Base-by-base conservation (phyloP, 2,113 vertebrate genomes). In the Corythornis cristatus region DNA sequence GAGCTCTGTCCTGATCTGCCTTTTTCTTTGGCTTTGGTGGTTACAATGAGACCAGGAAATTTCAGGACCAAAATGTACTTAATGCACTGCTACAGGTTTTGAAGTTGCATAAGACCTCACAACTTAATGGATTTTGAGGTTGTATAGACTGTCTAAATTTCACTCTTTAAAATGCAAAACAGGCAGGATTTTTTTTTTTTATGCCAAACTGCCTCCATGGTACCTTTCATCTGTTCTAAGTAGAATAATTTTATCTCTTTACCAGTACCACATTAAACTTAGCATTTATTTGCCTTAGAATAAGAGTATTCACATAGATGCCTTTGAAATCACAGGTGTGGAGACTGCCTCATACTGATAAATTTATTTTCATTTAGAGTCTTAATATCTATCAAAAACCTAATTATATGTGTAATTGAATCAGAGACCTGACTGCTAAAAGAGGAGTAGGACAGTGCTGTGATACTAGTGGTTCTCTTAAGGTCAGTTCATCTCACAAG, bases 41-140 rank as follows among this genome's bases (percentile, higher is more conserved):
- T 73, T 70, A 53, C 8, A 48, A 26, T 31, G 8, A 78, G 8
- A 80, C 16, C 19, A 40, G 79, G 64, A 83, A 54, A 51, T 58
- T 57, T 62, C 60, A 51, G 11, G 6, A 28, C 43, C 16, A 37
- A 77, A 83, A 51, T 42, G 2, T 51, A 40, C 0, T 0, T 80
- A 28, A 77, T 25, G 10, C 11, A 11, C 28, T 33, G 19, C 54
- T 57, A 43, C 1, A n/a, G 28, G 37, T 70, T 74, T 83, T 74
- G 46, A 92, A 86, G 33, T 43, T 71, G 14, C 21, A 71, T 83
- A 40, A 62, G 83, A 76, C 5, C n/a, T 70, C 1, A 6, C 16
- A 61, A 8, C 3, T 28, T 61, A 65, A 45, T 68, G 14, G 7
- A 2, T 57, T 80, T 86, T 86, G 33, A 54, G 8, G 22, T 33